Base-by-base conservation (phyloP, 2,113 vertebrate species). In the Syngnathus scovelli region DNA sequence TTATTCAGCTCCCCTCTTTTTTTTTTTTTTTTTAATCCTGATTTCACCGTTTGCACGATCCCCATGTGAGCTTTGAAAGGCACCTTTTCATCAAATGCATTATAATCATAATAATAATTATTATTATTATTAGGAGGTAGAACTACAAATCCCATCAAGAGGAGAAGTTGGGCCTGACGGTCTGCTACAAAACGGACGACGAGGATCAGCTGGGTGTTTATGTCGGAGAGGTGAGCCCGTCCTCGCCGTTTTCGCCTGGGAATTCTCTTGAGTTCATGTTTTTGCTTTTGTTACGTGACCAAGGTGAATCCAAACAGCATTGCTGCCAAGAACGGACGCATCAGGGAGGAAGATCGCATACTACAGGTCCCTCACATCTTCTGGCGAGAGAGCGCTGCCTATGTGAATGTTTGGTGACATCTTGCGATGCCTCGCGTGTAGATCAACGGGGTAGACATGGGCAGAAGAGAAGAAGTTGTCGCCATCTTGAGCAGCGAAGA, bases 221-320 rank as follows among this genome's bases (percentile, higher is more conserved):
- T 1, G 89, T 95, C 1, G 93, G 93, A 67, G 93, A 95, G 93
- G 93, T 94, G 83, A 59, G 39, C 18, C 81, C 2, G 38, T 23
- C 68, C 21, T 41, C 46, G 5, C 41, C 49, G 6, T 58, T 36
- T n/a, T 49, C 6, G 7, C 6, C 11, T 36, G 55, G 4, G 23
- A 36, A 36, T 58, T 6, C 55, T 16, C 49, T n/a, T 15, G 19
- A 51, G 49, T 51, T 48, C 46, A 6, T 7, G 13, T 16, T 58
- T 58, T 60, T 12, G 8, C 33, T 15, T 13, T 52, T 49, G 48
- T 38, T 33, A n/a, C 5, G 18, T 55, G 59, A 6, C 16, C 49
- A 12, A 94, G 94, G 93, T 94, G 13, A 93, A 94, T 72, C 93
- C 93, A 55, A 91, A 94, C 72, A 92, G 93, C 83, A 94, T 94